phyloP scores from a whole-genome alignment of 2,797 vertebrate species.

The Phataginus tricuspis region DNA sequence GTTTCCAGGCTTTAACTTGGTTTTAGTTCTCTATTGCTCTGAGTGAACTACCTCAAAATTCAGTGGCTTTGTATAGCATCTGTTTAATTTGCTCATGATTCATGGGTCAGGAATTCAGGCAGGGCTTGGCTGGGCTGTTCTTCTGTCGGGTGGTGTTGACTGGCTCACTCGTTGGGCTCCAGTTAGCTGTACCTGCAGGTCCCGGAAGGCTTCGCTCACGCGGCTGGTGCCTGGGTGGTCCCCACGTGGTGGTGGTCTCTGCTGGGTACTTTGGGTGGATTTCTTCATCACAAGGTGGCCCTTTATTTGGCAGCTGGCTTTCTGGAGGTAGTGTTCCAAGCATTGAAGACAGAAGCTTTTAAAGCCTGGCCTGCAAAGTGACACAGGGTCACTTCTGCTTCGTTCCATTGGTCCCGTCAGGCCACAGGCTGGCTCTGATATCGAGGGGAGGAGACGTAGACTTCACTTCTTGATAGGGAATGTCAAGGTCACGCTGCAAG shows the following conservation, averaged over 20 bases:
- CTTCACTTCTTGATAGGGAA: background rate
- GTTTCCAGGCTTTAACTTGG: background rate
- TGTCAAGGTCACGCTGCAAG: background rate
- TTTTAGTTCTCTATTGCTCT: background rate
- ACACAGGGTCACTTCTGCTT: background rate
- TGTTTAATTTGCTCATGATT: background rate
- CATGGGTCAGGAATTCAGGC: background rate
- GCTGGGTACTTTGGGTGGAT: background rate
- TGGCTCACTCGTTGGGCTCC: background rate
- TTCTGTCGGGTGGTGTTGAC: background rate
- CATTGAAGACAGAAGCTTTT: too few species aligned
- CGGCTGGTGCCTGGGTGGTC: background rate
- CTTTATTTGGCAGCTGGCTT: background rate
- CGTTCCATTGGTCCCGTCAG: background rate
- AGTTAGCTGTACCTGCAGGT: background rate
- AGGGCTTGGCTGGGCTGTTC: background rate
- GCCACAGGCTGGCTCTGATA: background rate
- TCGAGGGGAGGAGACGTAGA: background rate
- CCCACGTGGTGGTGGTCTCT: fast-evolving
- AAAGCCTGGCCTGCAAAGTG: background rate
- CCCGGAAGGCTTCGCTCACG: background rate
- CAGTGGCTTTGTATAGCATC: background rate
- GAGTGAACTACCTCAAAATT: background rate
- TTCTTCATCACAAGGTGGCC: background rate
- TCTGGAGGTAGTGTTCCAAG: background rate